Base-by-base conservation (phyloP, 2,888 invertebrate genomes). In the Chloromyia formosa region DNA sequence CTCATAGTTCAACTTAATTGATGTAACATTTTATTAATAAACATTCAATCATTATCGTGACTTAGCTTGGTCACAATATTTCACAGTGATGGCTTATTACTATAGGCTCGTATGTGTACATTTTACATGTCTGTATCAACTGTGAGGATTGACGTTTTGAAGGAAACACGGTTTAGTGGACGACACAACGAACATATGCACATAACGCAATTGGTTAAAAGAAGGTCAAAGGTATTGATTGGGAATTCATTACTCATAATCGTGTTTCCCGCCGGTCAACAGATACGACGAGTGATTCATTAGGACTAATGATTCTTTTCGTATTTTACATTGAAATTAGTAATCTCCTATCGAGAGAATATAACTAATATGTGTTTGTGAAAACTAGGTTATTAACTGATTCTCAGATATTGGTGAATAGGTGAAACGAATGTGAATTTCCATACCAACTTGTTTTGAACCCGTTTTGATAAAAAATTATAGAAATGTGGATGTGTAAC, bases 11-110 rank as follows among this genome's bases (percentile, higher is more conserved):
- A 60, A 35, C 22, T 66, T 66, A 45, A 74, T 74, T 74, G 66
- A 74, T 60, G 74, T 68, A 74, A 66, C 66, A 74, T 66, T 74
- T 74, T 74, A 74, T 74, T 74, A 66, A 74, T 74, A 74, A 74
- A 74, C 66, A 16, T 60, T 68, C 60, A 66, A 74, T 74, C 74
- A 74, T 66, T 66, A 66, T 74, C 74, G 74, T 74, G 74, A 74
- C 74, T 74, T 9, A 5, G 22, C n/a, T 42, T 56, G 66, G 74
- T 66, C 73, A 64, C 73, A 62, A 73, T 61, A 56, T 56, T 54
- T 73, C 61, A 27, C 16, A 16, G 22, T 40, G 60, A 73, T 61
- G 61, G 20, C 22, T 58, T 23, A 45, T 10, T 14, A 16, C 35
- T 56, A 56, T 42, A 2, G 7, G 7, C 27, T 35, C 27, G 27